phyloP scores from a whole-genome alignment of 2,797 vertebrate species.

The Enteromius fasciolatus region DNA sequence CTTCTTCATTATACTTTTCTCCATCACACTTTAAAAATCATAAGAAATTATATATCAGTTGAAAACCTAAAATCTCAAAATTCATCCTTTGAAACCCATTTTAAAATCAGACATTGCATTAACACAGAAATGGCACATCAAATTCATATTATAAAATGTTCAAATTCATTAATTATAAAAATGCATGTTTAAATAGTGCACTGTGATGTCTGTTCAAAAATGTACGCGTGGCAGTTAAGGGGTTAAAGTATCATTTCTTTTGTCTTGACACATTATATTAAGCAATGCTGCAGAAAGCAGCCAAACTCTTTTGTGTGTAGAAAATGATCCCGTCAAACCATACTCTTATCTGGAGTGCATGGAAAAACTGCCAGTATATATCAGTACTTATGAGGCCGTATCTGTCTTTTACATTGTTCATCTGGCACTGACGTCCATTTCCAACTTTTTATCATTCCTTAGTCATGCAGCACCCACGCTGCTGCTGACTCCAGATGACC shows the following conservation, averaged over 20 bases:
- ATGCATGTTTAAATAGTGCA: too few relatives aligned
- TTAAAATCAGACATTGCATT: too few relatives aligned
- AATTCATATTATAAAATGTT: too few relatives aligned
- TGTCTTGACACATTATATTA: background rate
- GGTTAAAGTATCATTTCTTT: background rate
- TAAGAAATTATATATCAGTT: too few relatives aligned
- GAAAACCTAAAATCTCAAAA: too few relatives aligned
- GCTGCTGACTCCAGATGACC: constrained; percentile 42
- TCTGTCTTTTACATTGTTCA: constrained; percentile 53
- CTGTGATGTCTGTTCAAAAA: too few relatives aligned
- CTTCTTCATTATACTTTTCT: too few relatives aligned
- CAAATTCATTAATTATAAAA: too few relatives aligned
- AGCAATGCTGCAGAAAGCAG: background rate
- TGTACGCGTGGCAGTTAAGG: too few relatives aligned
- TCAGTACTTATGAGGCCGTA: constrained; percentile 27
- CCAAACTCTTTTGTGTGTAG: background rate
- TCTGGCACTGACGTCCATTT: constrained; percentile 27
- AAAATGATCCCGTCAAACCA: background rate
- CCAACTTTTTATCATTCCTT: constrained; percentile 45
- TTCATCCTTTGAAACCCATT: too few relatives aligned
- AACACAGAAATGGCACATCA: too few relatives aligned
- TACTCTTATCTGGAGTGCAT: constrained; percentile 28
- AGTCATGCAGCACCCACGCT: constrained; percentile 41
- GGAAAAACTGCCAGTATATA: constrained; percentile 27
- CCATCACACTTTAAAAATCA: too few relatives aligned